Conservation (phyloP, 2,113 vertebrate genomes). For the Mobula hypostoma region DNA sequence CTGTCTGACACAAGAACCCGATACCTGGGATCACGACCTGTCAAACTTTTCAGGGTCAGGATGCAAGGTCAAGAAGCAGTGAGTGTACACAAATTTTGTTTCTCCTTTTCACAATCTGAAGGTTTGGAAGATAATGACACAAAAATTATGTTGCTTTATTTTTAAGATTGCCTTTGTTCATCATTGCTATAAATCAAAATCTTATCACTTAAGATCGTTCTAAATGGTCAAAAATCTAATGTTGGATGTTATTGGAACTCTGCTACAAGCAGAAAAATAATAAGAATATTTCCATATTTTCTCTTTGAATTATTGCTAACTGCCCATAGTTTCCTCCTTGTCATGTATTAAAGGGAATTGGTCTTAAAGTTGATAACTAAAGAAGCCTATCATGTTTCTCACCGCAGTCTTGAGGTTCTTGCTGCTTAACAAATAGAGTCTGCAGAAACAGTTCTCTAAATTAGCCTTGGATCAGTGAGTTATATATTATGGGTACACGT, state of each 20-base stretch:
- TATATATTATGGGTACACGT: neutral
- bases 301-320: neutral
- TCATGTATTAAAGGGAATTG: neutral
- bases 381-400: too few relatives aligned
- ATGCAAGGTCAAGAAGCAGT: conserved; percentile 99
- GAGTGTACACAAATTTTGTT: conserved; percentile 49
- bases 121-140: neutral
- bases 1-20: conserved; percentile 91
- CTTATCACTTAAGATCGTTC: neutral
- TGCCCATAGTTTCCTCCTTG: neutral
- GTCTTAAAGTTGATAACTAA: too few relatives aligned
- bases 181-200: neutral
- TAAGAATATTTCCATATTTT: neutral
- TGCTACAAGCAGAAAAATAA: neutral
- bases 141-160: neutral
- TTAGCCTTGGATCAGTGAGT: neutral
- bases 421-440: neutral
- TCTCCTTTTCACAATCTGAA: neutral
- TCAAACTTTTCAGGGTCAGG: conserved; percentile 90
- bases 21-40: conserved; percentile 87
- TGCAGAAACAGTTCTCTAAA: neutral
- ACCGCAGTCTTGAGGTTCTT: neutral
- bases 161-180: neutral
- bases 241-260: neutral
- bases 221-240: neutral